Conservation (phyloP, 30 jellyfish, hydroid and myxozoan genomes). For the Chironex yamaguchii region DNA sequence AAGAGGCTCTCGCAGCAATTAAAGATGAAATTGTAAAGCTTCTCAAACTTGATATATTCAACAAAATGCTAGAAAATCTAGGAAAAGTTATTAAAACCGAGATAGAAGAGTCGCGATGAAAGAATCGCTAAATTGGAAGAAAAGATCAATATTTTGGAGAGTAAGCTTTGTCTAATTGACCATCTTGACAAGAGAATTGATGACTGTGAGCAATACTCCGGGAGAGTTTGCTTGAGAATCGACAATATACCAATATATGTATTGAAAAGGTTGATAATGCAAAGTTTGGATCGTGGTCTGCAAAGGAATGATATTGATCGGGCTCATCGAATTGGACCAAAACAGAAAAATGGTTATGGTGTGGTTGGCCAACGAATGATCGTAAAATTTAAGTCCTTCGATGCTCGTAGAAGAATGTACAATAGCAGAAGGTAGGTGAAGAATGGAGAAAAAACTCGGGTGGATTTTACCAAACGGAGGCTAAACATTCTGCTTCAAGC, state of each 20-base stretch:
- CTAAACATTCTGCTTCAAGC: constrained; percentile 11
- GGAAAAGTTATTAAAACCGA: too few species aligned
- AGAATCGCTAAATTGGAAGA: too few species aligned
- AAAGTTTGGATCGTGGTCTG: constrained; percentile 46
- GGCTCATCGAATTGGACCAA: constrained; percentile 52
- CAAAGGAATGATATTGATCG: constrained; percentile 24
- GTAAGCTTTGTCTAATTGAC: too few species aligned
- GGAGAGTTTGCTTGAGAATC: constrained; percentile 36
- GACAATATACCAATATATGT: constrained; percentile 15
- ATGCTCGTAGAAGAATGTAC: constrained; percentile 1
- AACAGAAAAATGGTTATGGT: constrained; percentile 15
- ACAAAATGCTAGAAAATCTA: too few species aligned
- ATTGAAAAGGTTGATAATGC: not conserved
- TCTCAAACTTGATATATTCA: too few species aligned
- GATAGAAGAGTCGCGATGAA: too few species aligned
- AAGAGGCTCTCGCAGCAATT: too few species aligned
- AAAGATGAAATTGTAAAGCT: too few species aligned
- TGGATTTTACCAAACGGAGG: constrained; percentile 45
- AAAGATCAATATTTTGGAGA: too few species aligned
- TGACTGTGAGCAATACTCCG: constrained; percentile 46
- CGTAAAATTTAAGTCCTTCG: constrained; percentile 17
- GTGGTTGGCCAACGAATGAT: constrained; percentile 13
- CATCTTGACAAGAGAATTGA: constrained; percentile 29
- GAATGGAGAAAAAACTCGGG: constrained; percentile 11
- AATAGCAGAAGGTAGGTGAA: constrained; percentile 15